Evolutionary conservation across 1,140 invertebrate genomes (phyloP).

Genomic region (Chironomus tepperi): DNA sequence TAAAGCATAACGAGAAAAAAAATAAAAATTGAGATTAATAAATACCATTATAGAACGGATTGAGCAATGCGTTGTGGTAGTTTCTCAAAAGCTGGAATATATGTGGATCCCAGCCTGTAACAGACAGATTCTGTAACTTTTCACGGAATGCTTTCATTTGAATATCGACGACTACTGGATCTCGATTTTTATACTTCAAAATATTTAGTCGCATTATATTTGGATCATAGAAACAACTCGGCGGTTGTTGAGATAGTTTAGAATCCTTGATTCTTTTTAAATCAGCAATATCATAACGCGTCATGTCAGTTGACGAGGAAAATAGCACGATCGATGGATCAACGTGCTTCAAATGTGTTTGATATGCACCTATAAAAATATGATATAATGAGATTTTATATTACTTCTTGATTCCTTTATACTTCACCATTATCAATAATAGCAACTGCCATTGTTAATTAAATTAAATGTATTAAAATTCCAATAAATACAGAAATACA

Average conservation of each 20-base stretch:
- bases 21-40: too few relatives aligned
- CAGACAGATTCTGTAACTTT: neutral
- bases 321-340: neutral
- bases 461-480: too few relatives aligned
- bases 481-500: too few relatives aligned
- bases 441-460: too few relatives aligned
- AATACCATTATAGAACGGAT: neutral
- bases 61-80: neutral
- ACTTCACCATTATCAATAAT: too few relatives aligned
- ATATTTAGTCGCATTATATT: neutral
- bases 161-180: neutral
- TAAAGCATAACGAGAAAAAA: too few relatives aligned
- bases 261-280: neutral
- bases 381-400: neutral
- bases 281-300: conserved; percentile 18
- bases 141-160: neutral
- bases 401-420: too few relatives aligned
- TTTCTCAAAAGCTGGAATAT: neutral
- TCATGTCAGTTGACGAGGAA: neutral
- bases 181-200: neutral
- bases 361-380: neutral
- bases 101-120: neutral
- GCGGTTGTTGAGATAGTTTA: neutral
- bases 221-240: neutral
- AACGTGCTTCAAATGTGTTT: neutral